Conservation (phyloP, 2,113 vertebrate genomes). For the Tylochromis polylepis region DNA sequence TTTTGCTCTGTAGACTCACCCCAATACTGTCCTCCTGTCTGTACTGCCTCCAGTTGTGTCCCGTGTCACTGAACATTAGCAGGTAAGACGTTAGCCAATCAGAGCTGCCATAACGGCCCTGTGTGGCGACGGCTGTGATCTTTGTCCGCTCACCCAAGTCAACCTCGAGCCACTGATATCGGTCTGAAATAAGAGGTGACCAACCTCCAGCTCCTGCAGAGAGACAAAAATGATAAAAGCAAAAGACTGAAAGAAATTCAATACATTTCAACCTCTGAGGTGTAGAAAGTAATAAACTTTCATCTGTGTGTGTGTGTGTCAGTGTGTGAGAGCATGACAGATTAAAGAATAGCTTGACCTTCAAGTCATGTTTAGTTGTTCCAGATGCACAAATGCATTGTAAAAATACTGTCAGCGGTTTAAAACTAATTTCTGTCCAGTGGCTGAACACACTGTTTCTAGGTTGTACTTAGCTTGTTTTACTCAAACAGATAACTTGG, state of each 20-base stretch:
- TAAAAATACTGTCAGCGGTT: not conserved
- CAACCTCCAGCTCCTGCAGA: slow-evolving; percentile 88
- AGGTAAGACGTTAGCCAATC: slow-evolving; percentile 88
- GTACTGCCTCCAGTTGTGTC: slow-evolving; percentile 88
- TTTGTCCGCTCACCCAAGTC: slow-evolving; percentile 83
- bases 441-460: not conserved
- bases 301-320: rapidly evolving
- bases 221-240: not conserved
- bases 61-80: slow-evolving; percentile 89
- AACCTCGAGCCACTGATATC: slow-evolving; percentile 87
- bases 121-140: slow-evolving; percentile 79
- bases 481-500: not conserved
- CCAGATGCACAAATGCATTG: not conserved
- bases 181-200: slow-evolving; percentile 85
- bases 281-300: not conserved
- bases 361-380: not conserved
- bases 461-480: not conserved
- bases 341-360: not conserved
- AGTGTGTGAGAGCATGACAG: not conserved
- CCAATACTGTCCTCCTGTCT: slow-evolving; percentile 85
- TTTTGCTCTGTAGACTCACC: slow-evolving; percentile 72
- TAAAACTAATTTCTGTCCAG: not conserved
- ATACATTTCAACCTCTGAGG: not conserved
- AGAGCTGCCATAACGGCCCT: slow-evolving; percentile 72
- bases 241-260: not conserved